Base-by-base conservation (phyloP, 2,113 vertebrate genomes). In the Tichodroma muraria region DNA sequence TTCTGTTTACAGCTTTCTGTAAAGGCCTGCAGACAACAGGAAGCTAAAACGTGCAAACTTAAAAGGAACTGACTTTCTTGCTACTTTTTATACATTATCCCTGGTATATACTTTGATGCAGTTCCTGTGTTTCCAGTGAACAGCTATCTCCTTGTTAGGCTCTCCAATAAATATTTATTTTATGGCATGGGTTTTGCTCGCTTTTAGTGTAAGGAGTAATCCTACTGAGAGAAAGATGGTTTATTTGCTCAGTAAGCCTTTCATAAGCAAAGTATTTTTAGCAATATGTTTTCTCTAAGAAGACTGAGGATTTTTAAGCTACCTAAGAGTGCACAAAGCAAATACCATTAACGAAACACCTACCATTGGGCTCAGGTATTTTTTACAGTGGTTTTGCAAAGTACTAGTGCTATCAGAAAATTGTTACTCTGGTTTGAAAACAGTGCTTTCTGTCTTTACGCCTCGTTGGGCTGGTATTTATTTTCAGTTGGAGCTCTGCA, bases 131-230 rank as follows among this genome's bases (percentile, higher is more conserved):
- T 19, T 72, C 86, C 76, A 92, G 40, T 80, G 53, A 66, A 79
- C 45, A 85, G 93, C 63, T 68, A 89, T 81, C 82, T 92, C 81
- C 59, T 96, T 92, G 73, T 93, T 90, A 80, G 83, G 23, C 65
- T 68, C 71, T 70, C 72, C 47, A 75, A 52, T 61, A 93, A 92
- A 95, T 49, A 49, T 95, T 97, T 93, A 92, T 79, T 96, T 94
- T 96, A 96, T 95, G 96, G 86, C 76, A 57, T 91, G 37, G 18
- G 68, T 81, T 96, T 95, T 92, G 77, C 89, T 90, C 18, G 2
- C 92, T 83, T 96, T 89, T 72, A 85, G 64, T 72, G 96, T 73
- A 87, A 96, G 93, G 95, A 96, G 88, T 76, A 95, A 94, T 94
- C 73, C 70, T 80, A 14, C 66, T 80, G 88, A 96, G 86, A 93